phyloP scores from a whole-genome alignment of 2,113 vertebrate species.

The Psittacus erithacus region DNA sequence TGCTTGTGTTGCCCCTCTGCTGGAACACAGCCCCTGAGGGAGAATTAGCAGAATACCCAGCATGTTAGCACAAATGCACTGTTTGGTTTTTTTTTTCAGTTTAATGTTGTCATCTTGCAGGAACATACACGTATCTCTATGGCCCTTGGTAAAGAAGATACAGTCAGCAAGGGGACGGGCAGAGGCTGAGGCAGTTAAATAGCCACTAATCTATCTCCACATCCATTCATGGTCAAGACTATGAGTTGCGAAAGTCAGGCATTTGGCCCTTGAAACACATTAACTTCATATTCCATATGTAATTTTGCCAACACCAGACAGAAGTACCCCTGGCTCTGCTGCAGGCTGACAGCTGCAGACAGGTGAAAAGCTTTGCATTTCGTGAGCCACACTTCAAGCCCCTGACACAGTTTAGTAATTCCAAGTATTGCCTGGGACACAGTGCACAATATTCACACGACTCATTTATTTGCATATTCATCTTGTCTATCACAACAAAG shows the following conservation, averaged over 20 bases:
- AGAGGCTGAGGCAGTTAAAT: not conserved
- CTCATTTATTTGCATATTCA: constrained; percentile 32
- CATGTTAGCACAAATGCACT: not conserved
- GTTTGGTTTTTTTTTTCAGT: not conserved
- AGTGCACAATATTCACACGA: constrained; percentile 18
- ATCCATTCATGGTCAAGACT: accelerated
- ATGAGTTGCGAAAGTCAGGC: not conserved
- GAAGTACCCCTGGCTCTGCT: not conserved
- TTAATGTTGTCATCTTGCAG: not conserved
- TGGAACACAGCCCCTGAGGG: accelerated
- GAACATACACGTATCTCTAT: accelerated
- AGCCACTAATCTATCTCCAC: accelerated
- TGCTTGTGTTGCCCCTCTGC: not conserved
- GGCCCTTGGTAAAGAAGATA: not conserved
- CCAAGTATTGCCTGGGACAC: not conserved
- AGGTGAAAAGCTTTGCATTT: not conserved
- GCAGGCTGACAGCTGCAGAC: not conserved
- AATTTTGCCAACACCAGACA: not conserved
- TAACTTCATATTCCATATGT: not conserved
- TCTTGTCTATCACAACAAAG: constrained; percentile 13
- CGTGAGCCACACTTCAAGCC: not conserved
- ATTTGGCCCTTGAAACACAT: not conserved
- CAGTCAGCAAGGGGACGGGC: not conserved
- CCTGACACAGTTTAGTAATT: not conserved
- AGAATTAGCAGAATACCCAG: not conserved